A percentile compares a stretch with the other conserved stretches of the same genome.
phyloP scores from a whole-genome alignment of 2,113 vertebrate species.

The Microtus richardsoni region DNA sequence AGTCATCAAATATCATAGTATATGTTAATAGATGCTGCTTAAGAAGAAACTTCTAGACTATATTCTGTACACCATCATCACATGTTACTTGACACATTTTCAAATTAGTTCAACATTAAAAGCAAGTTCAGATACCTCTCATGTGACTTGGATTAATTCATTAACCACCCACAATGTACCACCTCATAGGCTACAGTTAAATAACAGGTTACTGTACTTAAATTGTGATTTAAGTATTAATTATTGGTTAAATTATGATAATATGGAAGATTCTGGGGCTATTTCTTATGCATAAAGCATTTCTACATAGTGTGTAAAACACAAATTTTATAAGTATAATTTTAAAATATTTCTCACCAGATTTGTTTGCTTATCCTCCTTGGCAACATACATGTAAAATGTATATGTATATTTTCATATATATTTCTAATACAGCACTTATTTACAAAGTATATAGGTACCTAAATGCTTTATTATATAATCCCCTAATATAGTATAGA shows the following conservation, averaged over 20 bases:
- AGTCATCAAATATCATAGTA: constrained; percentile 35
- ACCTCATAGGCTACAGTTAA: not conserved
- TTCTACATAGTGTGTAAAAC: not conserved
- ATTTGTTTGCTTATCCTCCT: not conserved
- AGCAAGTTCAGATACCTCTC: not conserved
- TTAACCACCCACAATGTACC: not conserved
- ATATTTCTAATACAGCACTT: constrained; percentile 9
- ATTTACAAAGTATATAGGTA: not conserved
- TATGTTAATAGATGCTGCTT: constrained; percentile 39
- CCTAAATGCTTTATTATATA: not conserved
- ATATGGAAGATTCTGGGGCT: not conserved
- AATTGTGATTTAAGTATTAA: not conserved
- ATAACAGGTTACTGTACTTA: not conserved
- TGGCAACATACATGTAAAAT: not conserved
- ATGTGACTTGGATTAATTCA: too few species aligned
- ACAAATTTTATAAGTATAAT: not conserved
- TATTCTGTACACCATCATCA: not conserved
- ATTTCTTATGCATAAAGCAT: constrained; percentile 17
- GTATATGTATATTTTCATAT: not conserved
- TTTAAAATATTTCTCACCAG: constrained; percentile 1
- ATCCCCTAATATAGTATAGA: not conserved
- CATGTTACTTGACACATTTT: not conserved
- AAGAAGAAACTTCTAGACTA: not conserved
- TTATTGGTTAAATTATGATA: not conserved
- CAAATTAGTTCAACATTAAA: not conserved